Conservation (phyloP, 1,140 invertebrate genomes). For the Ostrea denselamellosa region DNA sequence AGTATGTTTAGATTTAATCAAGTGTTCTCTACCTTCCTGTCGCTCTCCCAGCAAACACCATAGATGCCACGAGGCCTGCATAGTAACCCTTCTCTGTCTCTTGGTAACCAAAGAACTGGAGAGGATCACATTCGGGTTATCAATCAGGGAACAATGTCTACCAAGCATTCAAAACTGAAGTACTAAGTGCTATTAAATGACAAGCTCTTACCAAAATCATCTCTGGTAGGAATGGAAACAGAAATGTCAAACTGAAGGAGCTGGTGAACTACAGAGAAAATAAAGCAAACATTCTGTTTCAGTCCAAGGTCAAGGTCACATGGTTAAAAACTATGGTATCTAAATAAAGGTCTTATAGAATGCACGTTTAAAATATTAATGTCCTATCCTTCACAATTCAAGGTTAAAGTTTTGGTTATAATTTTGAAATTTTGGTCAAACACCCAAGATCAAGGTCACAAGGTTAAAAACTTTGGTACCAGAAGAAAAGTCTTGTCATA, state of each 20-base stretch:
- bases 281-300: not conserved
- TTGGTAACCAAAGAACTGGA: conserved; percentile 74
- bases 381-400: too few species aligned
- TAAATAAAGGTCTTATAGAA: too few species aligned
- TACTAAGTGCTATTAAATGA: not conserved
- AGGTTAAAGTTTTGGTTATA: too few species aligned
- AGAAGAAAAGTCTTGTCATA: too few species aligned
- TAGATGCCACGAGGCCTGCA: conserved; percentile 71
- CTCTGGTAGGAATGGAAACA: conserved; percentile 76
- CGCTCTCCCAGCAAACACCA: conserved; percentile 73
- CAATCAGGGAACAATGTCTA: not conserved
- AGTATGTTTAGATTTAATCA: not conserved
- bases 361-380: too few species aligned
- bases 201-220: conserved; percentile 72
- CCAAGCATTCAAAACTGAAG: not conserved
- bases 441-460: too few species aligned
- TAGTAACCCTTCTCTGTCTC: conserved; percentile 76
- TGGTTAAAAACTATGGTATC: too few species aligned
- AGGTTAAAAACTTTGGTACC: too few species aligned
- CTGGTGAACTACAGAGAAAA: conserved; percentile 72
- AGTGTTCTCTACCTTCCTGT: conserved; percentile 67
- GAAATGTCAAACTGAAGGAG: conserved; percentile 70
- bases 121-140: conserved; percentile 39
- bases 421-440: too few species aligned
- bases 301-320: too few species aligned